Conservation (phyloP, 1,140 invertebrate species). For the Bathynomus jamesi region DNA sequence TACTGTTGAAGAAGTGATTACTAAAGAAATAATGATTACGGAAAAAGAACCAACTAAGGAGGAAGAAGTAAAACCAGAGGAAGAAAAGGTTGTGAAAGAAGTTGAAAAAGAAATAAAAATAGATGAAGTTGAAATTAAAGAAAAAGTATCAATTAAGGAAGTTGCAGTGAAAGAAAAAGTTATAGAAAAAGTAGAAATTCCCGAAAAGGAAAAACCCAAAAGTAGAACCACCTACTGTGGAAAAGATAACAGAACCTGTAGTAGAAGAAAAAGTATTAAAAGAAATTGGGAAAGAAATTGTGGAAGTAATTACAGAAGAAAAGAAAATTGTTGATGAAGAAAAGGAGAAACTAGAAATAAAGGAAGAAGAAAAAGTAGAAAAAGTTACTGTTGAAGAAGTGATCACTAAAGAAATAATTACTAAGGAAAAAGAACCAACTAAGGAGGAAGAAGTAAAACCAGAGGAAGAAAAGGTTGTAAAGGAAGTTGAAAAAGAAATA, state of each 20-base stretch:
- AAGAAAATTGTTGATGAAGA: not conserved
- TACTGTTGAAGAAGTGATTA: too few relatives aligned
- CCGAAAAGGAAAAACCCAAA: too few relatives aligned
- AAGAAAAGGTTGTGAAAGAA: not conserved
- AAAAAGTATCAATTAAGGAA: not conserved
- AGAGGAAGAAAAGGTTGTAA: not conserved
- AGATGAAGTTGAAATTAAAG: not conserved
- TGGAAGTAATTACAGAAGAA: not conserved
- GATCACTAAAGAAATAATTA: not conserved
- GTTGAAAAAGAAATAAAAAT: not conserved
- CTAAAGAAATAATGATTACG: too few relatives aligned
- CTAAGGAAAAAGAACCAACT: not conserved
- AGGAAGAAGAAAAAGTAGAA: not conserved
- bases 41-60: not conserved
- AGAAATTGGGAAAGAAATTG: not conserved
- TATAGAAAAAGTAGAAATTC: not conserved
- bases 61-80: not conserved
- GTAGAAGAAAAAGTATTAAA: not conserved
- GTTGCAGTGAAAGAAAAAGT: not conserved
- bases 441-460: not conserved
- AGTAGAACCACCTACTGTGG: too few relatives aligned
- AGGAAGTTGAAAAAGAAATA: not conserved
- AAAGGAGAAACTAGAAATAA: not conserved
- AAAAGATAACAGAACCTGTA: too few relatives aligned
- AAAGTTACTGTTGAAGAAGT: constrained; percentile 9